Conservation (phyloP, 1,140 invertebrate species). For the Adelges cooleyi region DNA sequence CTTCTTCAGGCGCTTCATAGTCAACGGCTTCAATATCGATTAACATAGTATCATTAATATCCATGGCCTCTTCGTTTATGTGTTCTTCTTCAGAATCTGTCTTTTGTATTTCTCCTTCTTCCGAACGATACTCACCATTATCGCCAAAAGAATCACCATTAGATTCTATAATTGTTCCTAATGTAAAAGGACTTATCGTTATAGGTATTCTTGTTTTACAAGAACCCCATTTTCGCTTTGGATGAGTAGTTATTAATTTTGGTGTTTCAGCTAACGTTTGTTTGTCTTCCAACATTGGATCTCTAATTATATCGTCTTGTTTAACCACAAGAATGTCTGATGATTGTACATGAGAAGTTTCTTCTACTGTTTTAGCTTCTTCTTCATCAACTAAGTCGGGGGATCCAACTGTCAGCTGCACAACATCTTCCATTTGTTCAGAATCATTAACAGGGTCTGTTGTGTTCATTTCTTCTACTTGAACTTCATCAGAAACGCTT, state of each 20-base stretch:
- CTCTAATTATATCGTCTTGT: neutral
- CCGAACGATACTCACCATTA: conserved; percentile 22
- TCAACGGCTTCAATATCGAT: conserved; percentile 29
- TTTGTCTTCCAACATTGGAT: neutral
- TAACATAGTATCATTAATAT: conserved; percentile 7
- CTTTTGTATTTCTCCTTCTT: conserved; percentile 22
- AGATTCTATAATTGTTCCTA: conserved; percentile 10
- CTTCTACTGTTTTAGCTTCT: conserved; percentile 18
- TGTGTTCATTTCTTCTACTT: conserved; percentile 31
- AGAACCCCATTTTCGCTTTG: conserved; percentile 22
- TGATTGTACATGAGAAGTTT: conserved; percentile 5
- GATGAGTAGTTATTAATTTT: neutral
- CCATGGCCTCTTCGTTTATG: conserved; percentile 11
- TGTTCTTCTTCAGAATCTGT: conserved; percentile 12
- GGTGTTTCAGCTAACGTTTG: neutral
- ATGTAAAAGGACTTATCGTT: conserved; percentile 20
- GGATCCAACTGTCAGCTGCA: conserved; percentile 16
- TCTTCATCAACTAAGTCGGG: conserved; percentile 10
- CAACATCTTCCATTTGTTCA: conserved; percentile 23
- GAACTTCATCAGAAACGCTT: conserved; percentile 31
- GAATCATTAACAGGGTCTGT: conserved; percentile 1
- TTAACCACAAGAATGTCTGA: neutral
- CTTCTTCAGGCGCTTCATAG: conserved; percentile 31
- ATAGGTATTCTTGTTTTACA: conserved; percentile 26
- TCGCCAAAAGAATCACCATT: conserved; percentile 9